phyloP scores from a whole-genome alignment of 2,113 vertebrate genomes.

The Stegastes partitus region DNA sequence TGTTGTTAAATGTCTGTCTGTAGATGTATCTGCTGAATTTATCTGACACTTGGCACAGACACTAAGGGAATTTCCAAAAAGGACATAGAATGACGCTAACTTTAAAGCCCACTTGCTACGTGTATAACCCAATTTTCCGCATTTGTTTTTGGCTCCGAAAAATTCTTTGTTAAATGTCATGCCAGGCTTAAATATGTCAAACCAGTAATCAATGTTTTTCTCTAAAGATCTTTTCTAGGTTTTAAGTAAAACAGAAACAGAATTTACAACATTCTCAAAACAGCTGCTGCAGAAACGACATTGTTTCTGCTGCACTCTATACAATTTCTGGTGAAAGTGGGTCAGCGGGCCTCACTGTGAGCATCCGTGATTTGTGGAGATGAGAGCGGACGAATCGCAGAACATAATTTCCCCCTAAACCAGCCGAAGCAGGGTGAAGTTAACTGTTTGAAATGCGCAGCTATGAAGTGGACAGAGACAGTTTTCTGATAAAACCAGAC shows the following conservation, averaged over 20 bases:
- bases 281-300: too few relatives aligned
- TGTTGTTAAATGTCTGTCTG: too few relatives aligned
- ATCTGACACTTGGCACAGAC: too few relatives aligned
- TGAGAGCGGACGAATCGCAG: background rate
- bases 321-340: too few relatives aligned
- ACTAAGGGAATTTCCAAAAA: too few relatives aligned
- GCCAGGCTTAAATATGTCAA: background rate
- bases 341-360: conserved; percentile 19
- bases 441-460: conserved; percentile 19
- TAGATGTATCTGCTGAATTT: too few relatives aligned
- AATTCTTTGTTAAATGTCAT: background rate
- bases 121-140: background rate
- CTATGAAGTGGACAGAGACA: background rate
- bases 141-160: conserved; percentile 17
- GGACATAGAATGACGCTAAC: too few relatives aligned
- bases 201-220: conserved; percentile 5
- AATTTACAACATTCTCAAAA: too few relatives aligned
- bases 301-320: too few relatives aligned
- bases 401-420: conserved; percentile 25
- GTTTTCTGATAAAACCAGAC: conserved; percentile 27
- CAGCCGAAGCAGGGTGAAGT: conserved; percentile 29
- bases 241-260: too few relatives aligned
- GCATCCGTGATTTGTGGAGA: conserved; percentile 8
- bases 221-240: too few relatives aligned
- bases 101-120: too few relatives aligned